Base-by-base conservation (phyloP, 1,140 invertebrate genomes). In the Aleiodes sp. region DNA sequence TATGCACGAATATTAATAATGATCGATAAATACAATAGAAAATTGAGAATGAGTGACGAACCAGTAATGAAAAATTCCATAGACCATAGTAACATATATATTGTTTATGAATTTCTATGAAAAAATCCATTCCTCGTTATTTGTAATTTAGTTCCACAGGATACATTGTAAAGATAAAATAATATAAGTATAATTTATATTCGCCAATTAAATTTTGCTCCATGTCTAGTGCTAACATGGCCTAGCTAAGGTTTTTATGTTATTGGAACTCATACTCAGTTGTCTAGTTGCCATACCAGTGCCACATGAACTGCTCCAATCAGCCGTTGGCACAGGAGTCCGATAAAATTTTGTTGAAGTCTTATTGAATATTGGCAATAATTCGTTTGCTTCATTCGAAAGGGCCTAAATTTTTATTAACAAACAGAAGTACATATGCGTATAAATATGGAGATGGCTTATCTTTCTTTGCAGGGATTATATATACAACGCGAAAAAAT, bases 291-390 rank as follows among this genome's bases (percentile, higher is more conserved):
- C 75, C 80, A 86, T 85, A 9, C 84, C 82, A 10, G 81, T 80
- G 0, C 82, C 82, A 24, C 84, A 84, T 24, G 88, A 87, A 65
- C 88, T 89, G 61, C 92, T 93, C 97, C 97, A 98, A 82, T 99
- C 97, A 46, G 92, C 93, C 0, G 93, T 92, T 39, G 93, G 92
- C 31, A 94, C 88, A 4, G 91, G 88, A 0, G 92, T 90, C 31
- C 90, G 88, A 85, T 99, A 99, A 83, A 97, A 95, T 78, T 93
- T 93, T 10, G 92, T 92, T 26, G 96, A 96, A 9, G 96, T 96
- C 79, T 97, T 96, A 84, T 99, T 99, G 88, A 98, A 99, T 57
- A 99, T 93, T 1, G 97, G 97, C 63, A 99, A 87, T 60, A 98
- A 84, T 83, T 99, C 97, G 87, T 97, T 98, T 0, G 97, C 97